phyloP scores from a whole-genome alignment of 2,888 invertebrate genomes.

The Diplazon laetatorius region DNA sequence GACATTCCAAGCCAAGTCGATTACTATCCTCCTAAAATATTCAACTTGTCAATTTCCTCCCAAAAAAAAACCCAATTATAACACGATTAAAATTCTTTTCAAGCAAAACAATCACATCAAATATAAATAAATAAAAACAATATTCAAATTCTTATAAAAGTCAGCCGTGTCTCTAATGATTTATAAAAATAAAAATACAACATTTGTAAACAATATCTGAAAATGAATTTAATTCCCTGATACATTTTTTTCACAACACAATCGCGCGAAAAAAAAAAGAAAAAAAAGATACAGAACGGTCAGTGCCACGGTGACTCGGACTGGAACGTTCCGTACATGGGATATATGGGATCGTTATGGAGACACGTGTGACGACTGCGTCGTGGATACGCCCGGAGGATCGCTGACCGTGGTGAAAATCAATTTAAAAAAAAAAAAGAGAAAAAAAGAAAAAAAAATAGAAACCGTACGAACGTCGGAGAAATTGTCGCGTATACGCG shows the following conservation, averaged over 20 bases:
- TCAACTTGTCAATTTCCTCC: too few species aligned
- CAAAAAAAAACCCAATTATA: too few species aligned
- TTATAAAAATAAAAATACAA: too few species aligned
- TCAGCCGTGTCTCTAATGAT: not conserved
- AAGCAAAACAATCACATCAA: too few species aligned
- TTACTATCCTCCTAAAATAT: not conserved
- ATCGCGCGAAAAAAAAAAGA: too few species aligned
- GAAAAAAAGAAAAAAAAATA: too few species aligned
- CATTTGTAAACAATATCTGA: too few species aligned
- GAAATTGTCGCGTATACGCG: slow-evolving; percentile 72
- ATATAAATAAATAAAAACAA: slow-evolving; percentile 11
- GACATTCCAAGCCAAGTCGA: not conserved
- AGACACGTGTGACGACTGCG: not conserved
- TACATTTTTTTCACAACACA: too few species aligned
- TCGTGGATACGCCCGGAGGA: slow-evolving; percentile 28
- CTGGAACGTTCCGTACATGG: not conserved
- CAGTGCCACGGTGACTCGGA: not conserved
- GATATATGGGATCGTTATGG: not conserved
- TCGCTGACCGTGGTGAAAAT: slow-evolving; percentile 67
- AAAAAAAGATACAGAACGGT: not conserved
- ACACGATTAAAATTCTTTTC: too few species aligned
- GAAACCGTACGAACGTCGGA: slow-evolving; percentile 64
- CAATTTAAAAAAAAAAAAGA: too few species aligned
- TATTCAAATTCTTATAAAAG: not conserved
- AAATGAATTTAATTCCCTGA: not conserved